phyloP scores from a whole-genome alignment of 2,888 invertebrate species.

The Agrochola macilenta region DNA sequence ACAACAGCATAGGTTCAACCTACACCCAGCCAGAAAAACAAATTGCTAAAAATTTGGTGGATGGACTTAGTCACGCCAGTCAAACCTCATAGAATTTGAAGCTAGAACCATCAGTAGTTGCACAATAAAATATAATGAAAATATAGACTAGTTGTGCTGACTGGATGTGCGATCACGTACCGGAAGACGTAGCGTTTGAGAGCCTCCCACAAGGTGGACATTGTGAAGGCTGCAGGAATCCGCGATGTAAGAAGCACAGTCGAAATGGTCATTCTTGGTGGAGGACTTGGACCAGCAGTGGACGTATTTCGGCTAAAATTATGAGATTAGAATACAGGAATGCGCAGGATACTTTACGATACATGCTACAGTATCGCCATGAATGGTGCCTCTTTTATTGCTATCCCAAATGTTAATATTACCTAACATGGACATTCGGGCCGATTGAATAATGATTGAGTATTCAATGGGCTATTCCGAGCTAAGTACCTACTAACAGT shows the following conservation, averaged over 20 bases:
- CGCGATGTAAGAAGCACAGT: too few species aligned
- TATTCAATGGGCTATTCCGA: not conserved
- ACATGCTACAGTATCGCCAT: not conserved
- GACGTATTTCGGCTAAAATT: too few species aligned
- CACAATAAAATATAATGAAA: not conserved
- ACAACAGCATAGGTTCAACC: not conserved
- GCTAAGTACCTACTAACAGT: not conserved
- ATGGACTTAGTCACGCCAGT: too few species aligned
- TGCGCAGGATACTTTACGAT: not conserved
- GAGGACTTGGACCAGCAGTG: too few species aligned
- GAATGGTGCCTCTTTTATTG: not conserved
- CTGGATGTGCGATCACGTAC: too few species aligned
- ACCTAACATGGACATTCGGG: not conserved
- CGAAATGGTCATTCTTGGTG: too few species aligned
- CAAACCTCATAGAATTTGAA: not conserved
- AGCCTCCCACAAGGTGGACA: too few species aligned
- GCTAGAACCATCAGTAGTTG: too few species aligned
- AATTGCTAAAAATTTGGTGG: not conserved
- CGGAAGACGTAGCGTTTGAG: too few species aligned
- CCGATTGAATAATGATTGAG: not conserved
- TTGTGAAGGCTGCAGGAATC: too few species aligned
- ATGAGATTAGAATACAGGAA: not conserved
- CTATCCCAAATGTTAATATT: not conserved
- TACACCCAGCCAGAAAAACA: not conserved
- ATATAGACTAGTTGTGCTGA: too few species aligned